Evolutionary conservation across 2,113 vertebrate genomes (phyloP).

Genomic region (Myotis davidii): DNA sequence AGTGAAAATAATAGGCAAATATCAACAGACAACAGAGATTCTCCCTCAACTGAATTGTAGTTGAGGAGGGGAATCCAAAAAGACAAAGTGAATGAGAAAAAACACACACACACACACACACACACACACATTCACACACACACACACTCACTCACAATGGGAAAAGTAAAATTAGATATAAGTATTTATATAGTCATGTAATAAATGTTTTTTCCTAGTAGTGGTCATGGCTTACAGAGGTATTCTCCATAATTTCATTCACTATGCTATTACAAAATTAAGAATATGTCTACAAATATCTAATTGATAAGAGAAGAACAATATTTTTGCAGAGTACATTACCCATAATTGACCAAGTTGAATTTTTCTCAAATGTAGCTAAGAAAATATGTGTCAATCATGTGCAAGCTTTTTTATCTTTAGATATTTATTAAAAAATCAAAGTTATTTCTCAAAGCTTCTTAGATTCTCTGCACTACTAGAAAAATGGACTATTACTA

Average conservation of each 20-base stretch:
- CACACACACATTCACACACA: neutral
- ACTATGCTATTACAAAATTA: neutral
- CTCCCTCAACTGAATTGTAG: neutral
- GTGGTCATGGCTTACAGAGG: neutral
- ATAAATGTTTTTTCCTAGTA: neutral
- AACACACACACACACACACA: neutral
- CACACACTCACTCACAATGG: neutral
- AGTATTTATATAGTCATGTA: neutral
- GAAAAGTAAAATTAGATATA: constrained; percentile 7
- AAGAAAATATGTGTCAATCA: neutral
- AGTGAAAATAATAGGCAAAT: neutral
- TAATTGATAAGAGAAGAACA: neutral
- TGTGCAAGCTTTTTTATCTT: neutral
- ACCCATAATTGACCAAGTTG: neutral
- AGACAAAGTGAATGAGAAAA: neutral
- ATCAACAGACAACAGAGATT: neutral
- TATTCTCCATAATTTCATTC: neutral
- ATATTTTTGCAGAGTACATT: neutral
- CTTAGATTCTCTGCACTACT: neutral
- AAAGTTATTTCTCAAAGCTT: neutral
- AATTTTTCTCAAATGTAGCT: neutral
- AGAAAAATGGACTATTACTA: constrained; percentile 23
- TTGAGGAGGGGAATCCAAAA: neutral
- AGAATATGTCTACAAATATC: neutral
- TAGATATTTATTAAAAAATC: neutral